Base-by-base conservation (phyloP, 1,140 invertebrate species). In the Ceratina australensis region DNA sequence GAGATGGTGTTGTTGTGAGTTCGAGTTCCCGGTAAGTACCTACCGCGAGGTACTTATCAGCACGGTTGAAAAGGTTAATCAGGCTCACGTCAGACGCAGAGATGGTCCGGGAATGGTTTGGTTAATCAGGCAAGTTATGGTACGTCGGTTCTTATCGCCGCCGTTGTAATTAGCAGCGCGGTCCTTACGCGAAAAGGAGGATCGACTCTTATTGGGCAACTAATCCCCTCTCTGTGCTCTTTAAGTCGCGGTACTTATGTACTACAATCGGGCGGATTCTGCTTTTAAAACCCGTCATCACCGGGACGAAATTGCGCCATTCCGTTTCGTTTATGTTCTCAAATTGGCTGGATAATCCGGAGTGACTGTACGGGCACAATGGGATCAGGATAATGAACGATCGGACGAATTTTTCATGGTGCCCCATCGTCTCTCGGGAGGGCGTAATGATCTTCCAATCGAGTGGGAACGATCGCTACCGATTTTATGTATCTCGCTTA, bases 11-110 rank as follows among this genome's bases (percentile, higher is more conserved):
- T n/a, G n/a, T n/a, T n/a, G 10, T 12, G 22, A 15, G 64, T 33
- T 57, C 0, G 42, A 57, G 13, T 15, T 3, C 18, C 22, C 56
- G 24, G 24, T 52, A 66, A 2, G 22, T 20, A 16, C 26, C 26
- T 20, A 3, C 20, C 7, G 28, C 20, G 15, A 47, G 28, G 16
- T 49, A 65, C 61, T 52, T 54, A 42, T 73, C 72, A 49, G 22
- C 10, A n/a, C 47, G 12, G 59, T 24, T 64, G 61, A 64, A 65
- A 65, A 65, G 61, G 72, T 74, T 66, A 74, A 74, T 74, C 72
- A 66, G 72, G 61, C 56, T 66, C 72, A 54, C 61, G 72, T 56
- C 61, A 47, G 47, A 59, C 8, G 18, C 54, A 47, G 68, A 13
- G 4, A 18, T 16, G 28, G 7, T 8, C 47, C 7, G 24, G 71